Base-by-base conservation (phyloP, 2,797 vertebrate species). In the Chelidonichthys spinosus region DNA sequence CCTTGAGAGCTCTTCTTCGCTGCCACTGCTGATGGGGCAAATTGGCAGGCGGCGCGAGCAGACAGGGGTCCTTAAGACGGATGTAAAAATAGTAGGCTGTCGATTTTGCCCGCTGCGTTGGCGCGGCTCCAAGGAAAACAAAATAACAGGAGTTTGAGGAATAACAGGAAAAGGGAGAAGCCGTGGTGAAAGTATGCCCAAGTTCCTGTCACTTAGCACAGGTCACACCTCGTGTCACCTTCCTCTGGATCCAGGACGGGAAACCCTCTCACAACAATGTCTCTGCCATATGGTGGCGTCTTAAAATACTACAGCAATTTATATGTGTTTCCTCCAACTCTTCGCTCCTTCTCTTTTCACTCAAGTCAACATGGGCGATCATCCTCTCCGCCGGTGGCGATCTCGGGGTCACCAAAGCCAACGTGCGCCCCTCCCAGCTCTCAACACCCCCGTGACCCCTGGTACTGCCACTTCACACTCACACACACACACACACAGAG, bases 91-190 rank as follows among this genome's bases (percentile, higher is more conserved):
- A 90, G 86, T 84, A 74, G 85, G 78, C 85, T 74, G 81, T 78
- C 72, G 85, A 87, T 86, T 25, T 89, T 90, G 87, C 90, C 90
- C 84, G 63, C 87, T 82, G 82, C 63, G 7, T 83, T 93, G 93
- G 93, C 88, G 1, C 37, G 2, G 62, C 68, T 88, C 93, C 92
- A 93, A 85, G 53, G 54, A 60, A 90, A 88, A 87, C 82, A 90
- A 85, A 88, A 92, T 85, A 89, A 87, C 87, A 89, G 83, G 86
- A 90, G 91, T 89, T 25, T 76, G 87, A 91, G 88, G 85, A 94
- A 92, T 93, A 93, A 93, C 92, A 93, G 92, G 92, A 93, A 93
- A 91, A 92, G 91, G 92, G 91, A 93, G 91, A 92, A 92, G 90
- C 85, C 74, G 64, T 18, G 84, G 91, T 85, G 87, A 93, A 92